Evolutionary conservation across 1,140 invertebrate species (phyloP), one percentile per base, ranked within the genome.

Genomic region (Lordiphosa mommai): DNA sequence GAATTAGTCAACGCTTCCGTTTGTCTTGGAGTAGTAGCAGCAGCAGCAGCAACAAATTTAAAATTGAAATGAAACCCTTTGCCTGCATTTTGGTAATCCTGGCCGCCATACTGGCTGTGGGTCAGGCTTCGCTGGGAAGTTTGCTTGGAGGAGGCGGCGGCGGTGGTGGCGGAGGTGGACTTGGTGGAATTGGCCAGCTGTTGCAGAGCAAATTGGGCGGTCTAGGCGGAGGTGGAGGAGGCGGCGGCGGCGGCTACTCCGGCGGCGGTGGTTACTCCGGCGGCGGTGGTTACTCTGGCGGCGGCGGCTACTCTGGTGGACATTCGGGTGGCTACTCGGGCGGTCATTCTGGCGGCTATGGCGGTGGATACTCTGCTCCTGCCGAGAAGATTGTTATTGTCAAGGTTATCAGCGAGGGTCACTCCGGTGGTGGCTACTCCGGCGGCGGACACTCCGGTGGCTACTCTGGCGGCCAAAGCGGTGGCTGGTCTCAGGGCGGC

Each of bases 81-180:
- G 34, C 70, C 57, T 84, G 72, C 61, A 76, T 87, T 55, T 61
- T 84, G 48, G 66, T 84, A 50, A 74, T 82, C 61, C 63, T 87
- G 9, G 73, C 67, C 41, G 57, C 76, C 37, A 10, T 87, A 27
- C 55, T 84, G 36, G 70, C 73, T 63, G 50, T 51, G 10, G 67
- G 61, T 12, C 65, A 67, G 41, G 84, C 68, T 7, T 67, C 84
- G 1, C 47, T 87, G 34, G 77, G 64, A 8, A 47, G 61, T 36
- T 60, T 86, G 9, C 67, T 86, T 5, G 80, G 80, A 8, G 80
- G 80, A 3, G 73, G 73, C 7, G 77, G 73, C 3, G 57, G 69
- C 1, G 71, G 77, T 0, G 79, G 80, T 0, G 77, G 76, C 10
- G 59, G 61, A 2, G 69, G 67, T 10, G 70, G 65, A n/a, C n/a